Conservation (phyloP, 1,140 invertebrate genomes). For the Lerema accius region DNA sequence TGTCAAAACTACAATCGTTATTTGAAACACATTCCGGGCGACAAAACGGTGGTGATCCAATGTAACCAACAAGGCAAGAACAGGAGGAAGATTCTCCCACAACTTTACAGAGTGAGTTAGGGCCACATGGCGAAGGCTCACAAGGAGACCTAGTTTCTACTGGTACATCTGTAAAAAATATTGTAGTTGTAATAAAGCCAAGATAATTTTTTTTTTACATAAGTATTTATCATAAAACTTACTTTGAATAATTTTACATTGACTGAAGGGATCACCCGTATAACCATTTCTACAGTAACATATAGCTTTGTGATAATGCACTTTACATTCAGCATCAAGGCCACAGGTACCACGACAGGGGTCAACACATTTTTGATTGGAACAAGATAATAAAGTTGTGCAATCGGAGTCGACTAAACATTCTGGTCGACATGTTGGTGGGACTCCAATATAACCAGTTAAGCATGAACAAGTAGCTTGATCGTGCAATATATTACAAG, state of each 20-base stretch:
- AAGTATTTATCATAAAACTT: slow-evolving; percentile 41
- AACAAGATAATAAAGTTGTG: slow-evolving; percentile 89
- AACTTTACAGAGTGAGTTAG: slow-evolving; percentile 90
- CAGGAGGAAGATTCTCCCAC: slow-evolving; percentile 88
- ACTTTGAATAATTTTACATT: slow-evolving; percentile 56
- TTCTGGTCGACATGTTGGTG: slow-evolving; percentile 88
- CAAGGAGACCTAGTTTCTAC: slow-evolving; percentile 81
- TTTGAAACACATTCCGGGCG: slow-evolving; percentile 86
- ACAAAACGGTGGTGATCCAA: slow-evolving; percentile 85
- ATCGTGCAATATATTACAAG: slow-evolving; percentile 85
- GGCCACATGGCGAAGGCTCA: slow-evolving; percentile 85
- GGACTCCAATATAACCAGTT: slow-evolving; percentile 87
- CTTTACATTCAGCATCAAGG: slow-evolving; percentile 83
- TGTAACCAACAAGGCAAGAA: slow-evolving; percentile 86
- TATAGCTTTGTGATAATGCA: slow-evolving; percentile 86
- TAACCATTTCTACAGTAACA: slow-evolving; percentile 85
- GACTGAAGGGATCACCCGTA: slow-evolving; percentile 85
- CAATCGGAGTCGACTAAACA: slow-evolving; percentile 91
- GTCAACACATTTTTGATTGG: slow-evolving; percentile 92
- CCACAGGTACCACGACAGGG: slow-evolving; percentile 90
- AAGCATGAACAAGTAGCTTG: slow-evolving; percentile 88
- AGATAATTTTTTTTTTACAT: not conserved
- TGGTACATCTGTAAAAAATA: slow-evolving; percentile 71
- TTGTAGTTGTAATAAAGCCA: slow-evolving; percentile 52
- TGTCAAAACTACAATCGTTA: slow-evolving; percentile 87